Base-by-base conservation (phyloP, 2,797 vertebrate genomes). In the Mastacembelus armatus region DNA sequence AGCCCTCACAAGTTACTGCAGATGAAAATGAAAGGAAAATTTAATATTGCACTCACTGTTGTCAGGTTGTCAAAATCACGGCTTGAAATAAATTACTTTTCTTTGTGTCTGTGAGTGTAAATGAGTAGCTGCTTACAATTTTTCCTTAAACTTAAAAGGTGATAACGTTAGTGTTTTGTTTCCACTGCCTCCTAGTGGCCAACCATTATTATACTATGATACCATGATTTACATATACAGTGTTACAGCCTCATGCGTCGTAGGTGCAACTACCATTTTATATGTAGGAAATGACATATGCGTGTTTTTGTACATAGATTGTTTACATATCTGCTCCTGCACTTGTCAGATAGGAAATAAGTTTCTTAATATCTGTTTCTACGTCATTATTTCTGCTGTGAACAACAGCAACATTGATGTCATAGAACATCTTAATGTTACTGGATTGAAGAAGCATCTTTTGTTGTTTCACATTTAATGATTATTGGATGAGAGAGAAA, bases 381-480 rank as follows among this genome's bases (percentile, higher is more conserved):
- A 10, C 10, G 14, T 45, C 55, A 26, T 54, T 11, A 24, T 33
- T 33, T 72, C 8, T 48, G 29, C 29, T 21, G 39, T 42, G 2
- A 74, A 44, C 24, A 66, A 30, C 49, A 42, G 16, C 4, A 16
- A 27, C 32, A 8, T 45, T 68, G 16, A 30, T 65, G 2, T 54
- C 38, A 51, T 57, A 50, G 70, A 82, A 67, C 2, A 4, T 38
- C 52, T 32, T 52, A 8, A 33, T 40, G 72, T 71, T 52, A 66
- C n/a, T n/a, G n/a, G 39, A 59, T 19, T 43, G 30, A 59, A 59
- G 38, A 66, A 61, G 38, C 58, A 44, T 63, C 61, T 48, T 64
- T 80, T 68, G 61, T 62, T n/a, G n/a, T 84, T 78, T 71, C 81
- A 83, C 82, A 72, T 86, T 85, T 61, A 66, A 81, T 76, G 52